phyloP scores from a whole-genome alignment of 2,113 vertebrate genomes.

The Cebus imitator region DNA sequence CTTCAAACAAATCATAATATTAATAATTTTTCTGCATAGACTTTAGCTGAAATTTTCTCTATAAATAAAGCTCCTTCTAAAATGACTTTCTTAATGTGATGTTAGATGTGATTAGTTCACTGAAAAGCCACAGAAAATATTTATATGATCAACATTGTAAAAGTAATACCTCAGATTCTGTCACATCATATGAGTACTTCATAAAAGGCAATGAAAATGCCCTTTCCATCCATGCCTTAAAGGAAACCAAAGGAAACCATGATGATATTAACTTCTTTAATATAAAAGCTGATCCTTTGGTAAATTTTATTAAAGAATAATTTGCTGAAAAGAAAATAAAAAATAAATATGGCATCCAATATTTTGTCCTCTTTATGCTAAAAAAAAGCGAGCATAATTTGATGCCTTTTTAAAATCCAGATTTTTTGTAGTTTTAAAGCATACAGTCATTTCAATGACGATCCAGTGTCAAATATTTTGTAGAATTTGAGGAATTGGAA shows the following conservation, averaged over 20 bases:
- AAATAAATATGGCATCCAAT: background rate
- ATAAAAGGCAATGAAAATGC: background rate
- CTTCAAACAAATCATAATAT: conserved; percentile 53
- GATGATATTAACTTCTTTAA: background rate
- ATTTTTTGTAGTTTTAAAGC: background rate
- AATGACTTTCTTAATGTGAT: conserved; percentile 64
- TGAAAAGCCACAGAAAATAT: conserved; percentile 66
- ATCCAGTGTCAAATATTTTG: conserved; percentile 2
- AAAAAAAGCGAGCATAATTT: background rate
- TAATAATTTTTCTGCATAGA: conserved; percentile 54
- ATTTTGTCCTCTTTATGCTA: conserved; percentile 5
- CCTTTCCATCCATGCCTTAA: background rate
- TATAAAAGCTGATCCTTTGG: background rate
- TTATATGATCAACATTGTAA: conserved; percentile 47
- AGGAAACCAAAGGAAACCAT: background rate
- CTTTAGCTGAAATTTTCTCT: conserved; percentile 66
- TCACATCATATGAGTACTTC: background rate
- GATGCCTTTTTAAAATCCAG: background rate
- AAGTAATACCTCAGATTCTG: background rate
- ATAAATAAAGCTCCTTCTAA: conserved; percentile 65
- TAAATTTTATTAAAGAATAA: conserved; percentile 27
- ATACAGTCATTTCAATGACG: background rate
- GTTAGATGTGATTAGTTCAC: conserved; percentile 53
- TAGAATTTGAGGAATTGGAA: background rate
- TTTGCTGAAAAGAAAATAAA: conserved; percentile 9